A percentile compares a stretch with the other conserved stretches of the same genome.
phyloP scores from a whole-genome alignment of 1,140 invertebrate genomes.

The Drosophila triauraria region DNA sequence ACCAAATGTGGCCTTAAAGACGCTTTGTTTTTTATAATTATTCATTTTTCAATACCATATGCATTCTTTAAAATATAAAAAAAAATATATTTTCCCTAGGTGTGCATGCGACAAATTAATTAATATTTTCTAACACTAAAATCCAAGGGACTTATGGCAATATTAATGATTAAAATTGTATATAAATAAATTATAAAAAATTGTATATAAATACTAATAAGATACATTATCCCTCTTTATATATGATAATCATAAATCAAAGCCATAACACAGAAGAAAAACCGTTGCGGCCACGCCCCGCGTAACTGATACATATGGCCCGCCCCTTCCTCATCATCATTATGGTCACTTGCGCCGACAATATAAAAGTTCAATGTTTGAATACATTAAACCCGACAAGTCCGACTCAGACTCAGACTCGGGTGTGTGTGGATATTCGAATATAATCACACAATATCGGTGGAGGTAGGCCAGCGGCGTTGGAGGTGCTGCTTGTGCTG shows the following conservation, averaged over 20 bases:
- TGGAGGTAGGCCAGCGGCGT: slow-evolving; percentile 48
- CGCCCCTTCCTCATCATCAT: slow-evolving; percentile 25
- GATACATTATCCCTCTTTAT: not conserved
- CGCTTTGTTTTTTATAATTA: too few relatives aligned
- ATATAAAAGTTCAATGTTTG: slow-evolving; percentile 81
- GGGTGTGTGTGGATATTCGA: not conserved
- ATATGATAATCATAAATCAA: too few relatives aligned
- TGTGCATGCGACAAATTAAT: not conserved
- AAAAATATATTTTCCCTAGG: not conserved
- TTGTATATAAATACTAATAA: not conserved
- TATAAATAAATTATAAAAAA: not conserved
- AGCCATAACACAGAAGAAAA: slow-evolving; percentile 35
- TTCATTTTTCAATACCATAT: too few relatives aligned
- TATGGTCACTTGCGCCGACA: slow-evolving; percentile 52
- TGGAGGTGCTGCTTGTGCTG: slow-evolving; percentile 53
- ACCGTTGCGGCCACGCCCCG: slow-evolving; percentile 61
- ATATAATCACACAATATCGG: slow-evolving; percentile 24
- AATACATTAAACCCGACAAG: slow-evolving; percentile 66
- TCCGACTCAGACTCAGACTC: not conserved
- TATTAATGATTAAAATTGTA: not conserved
- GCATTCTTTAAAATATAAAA: too few relatives aligned
- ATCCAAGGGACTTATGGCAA: too few relatives aligned
- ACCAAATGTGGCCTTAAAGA: too few relatives aligned
- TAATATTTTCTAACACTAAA: not conserved
- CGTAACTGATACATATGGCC: slow-evolving; percentile 4